Conservation (phyloP, 1,140 invertebrate species). For the Drosophila guanche region DNA sequence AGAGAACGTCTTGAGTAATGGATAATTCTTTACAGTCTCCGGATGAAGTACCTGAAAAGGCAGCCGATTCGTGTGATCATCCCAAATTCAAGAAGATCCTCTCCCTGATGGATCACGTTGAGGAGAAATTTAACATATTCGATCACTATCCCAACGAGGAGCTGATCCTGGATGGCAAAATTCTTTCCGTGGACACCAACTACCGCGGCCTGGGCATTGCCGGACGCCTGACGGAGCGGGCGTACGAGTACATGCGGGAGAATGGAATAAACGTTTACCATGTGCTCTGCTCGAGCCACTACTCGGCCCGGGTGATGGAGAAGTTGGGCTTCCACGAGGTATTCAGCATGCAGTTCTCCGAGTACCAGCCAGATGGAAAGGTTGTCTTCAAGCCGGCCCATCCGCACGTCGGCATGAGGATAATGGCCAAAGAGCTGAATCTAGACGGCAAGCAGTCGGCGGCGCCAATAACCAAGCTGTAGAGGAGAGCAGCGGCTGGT, state of each 20-base stretch:
- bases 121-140: slow-evolving; percentile 84
- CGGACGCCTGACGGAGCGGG: slow-evolving; percentile 85
- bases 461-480: slow-evolving; percentile 26
- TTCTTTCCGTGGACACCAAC: slow-evolving; percentile 86
- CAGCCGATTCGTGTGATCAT: slow-evolving; percentile 84
- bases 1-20: not conserved
- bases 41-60: slow-evolving; percentile 37
- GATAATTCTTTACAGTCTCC: slow-evolving; percentile 16
- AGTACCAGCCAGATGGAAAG: slow-evolving; percentile 86
- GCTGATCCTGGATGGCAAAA: slow-evolving; percentile 86
- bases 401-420: slow-evolving; percentile 85
- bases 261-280: slow-evolving; percentile 73
- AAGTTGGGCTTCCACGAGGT: slow-evolving; percentile 87
- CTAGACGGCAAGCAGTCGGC: slow-evolving; percentile 15
- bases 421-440: slow-evolving; percentile 84
- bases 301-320: slow-evolving; percentile 88
- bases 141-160: slow-evolving; percentile 85
- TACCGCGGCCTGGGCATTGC: slow-evolving; percentile 87
- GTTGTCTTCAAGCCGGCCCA: slow-evolving; percentile 85
- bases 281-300: slow-evolving; percentile 88
- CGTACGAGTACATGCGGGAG: slow-evolving; percentile 83
- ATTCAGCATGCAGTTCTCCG: slow-evolving; percentile 86
- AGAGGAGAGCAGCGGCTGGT: slow-evolving; percentile 1
- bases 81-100: slow-evolving; percentile 87
- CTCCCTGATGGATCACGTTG: slow-evolving; percentile 85